Evolutionary conservation across 2,888 invertebrate genomes (phyloP), one percentile per base, ranked within the genome.

Genomic region (Parelbella ahira): DNA sequence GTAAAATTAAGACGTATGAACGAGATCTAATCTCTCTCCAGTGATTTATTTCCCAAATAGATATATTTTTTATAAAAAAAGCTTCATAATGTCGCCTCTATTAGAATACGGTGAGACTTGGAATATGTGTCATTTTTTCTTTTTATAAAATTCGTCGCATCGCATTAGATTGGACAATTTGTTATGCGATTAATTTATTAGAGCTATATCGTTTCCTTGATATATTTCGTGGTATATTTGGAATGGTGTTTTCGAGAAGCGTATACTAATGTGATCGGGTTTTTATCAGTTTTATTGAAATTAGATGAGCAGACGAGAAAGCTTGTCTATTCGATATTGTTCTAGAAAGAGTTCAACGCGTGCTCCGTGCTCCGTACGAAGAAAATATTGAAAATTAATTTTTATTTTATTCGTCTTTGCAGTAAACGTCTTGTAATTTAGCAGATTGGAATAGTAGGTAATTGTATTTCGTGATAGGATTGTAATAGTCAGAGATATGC

Each of bases 1-100:
- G 70, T 74, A 76, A 81, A 80, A 84, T 84, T 84, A 80, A 84
- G 83, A 79, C 71, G 70, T 81, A 81, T 67, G 62, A 64, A 61
- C 61, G 63, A 79, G 84, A 86, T 86, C 83, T 86, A 83, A 86
- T 86, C 84, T 79, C 48, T 36, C 18, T 46, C 45, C 51, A 33
- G 56, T 72, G 84, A 86, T 86, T 84, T 86, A 86, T 80, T 62
- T 52, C 45, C 53, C 53, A 66, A 72, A 71, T 73, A 78, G 81
- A 82, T 81, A 81, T 84, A 80, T 81, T 73, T 72, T 63, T 56
- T 56, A 60, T 32, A 45, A 59, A 62, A 61, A 63, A 51, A 25
- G 30, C 53, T 15, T 49, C 56, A 53, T 48, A 51, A 56, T 62
- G 57, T 56, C 56, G 57, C 49, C 53, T 57, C 53, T 57, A 56